phyloP scores from a whole-genome alignment of 2,888 invertebrate species.

The Schrankia costaestrigalis region DNA sequence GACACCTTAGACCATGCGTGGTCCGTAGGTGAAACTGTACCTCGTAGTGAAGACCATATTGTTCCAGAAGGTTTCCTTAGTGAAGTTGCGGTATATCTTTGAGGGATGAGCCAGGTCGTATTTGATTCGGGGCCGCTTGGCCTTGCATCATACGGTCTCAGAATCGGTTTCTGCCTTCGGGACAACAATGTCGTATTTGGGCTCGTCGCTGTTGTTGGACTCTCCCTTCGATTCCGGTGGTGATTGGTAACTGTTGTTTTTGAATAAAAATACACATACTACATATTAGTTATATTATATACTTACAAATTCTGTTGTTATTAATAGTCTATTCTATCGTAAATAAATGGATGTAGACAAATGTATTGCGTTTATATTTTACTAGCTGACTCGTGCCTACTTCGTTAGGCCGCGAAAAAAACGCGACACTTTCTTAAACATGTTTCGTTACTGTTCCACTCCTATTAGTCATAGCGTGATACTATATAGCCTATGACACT shows the following conservation, averaged over 20 bases:
- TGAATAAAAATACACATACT: too few relatives aligned
- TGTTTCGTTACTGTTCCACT: too few relatives aligned
- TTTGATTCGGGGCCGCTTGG: constrained; percentile 10
- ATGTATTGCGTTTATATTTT: too few relatives aligned
- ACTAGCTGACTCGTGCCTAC: too few relatives aligned
- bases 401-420: too few relatives aligned
- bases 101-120: constrained; percentile 37
- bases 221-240: constrained; percentile 35
- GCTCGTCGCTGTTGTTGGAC: constrained; percentile 24
- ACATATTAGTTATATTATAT: too few relatives aligned
- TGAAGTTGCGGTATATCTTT: constrained; percentile 39
- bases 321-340: too few relatives aligned
- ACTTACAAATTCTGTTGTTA: too few relatives aligned
- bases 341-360: too few relatives aligned
- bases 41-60: constrained; percentile 22
- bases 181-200: constrained; percentile 28
- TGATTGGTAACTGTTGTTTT: constrained; percentile 42
- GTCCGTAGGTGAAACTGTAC: constrained; percentile 6
- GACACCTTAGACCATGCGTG: constrained; percentile 2
- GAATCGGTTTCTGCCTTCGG: constrained; percentile 44
- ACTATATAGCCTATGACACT: too few relatives aligned
- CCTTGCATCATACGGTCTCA: constrained; percentile 50
- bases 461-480: too few relatives aligned
- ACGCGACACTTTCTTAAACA: too few relatives aligned
- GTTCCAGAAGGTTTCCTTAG: constrained; percentile 40